Conservation (phyloP, 2,888 invertebrate genomes). For the Melinopterus prodromus region DNA sequence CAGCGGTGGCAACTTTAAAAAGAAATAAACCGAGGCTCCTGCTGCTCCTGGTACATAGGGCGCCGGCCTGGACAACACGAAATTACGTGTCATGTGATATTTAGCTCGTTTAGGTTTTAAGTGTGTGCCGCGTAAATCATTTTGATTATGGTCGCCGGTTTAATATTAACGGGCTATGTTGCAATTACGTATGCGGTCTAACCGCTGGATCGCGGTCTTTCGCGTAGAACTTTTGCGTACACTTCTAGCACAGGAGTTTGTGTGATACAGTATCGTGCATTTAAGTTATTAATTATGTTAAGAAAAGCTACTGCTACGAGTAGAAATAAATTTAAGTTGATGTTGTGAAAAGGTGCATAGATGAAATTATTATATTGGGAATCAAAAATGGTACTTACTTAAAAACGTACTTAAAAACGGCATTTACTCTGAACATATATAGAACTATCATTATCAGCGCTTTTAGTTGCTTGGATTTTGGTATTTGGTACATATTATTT, state of each 20-base stretch:
- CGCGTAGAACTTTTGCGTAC: neutral
- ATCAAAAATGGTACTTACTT: too few relatives aligned
- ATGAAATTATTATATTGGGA: too few relatives aligned
- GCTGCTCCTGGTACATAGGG: neutral
- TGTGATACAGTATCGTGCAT: neutral
- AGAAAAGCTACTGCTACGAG: neutral
- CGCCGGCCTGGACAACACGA: neutral
- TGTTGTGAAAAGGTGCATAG: too few relatives aligned
- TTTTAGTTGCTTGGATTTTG: too few relatives aligned
- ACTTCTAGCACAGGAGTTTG: neutral
- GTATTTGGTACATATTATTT: too few relatives aligned
- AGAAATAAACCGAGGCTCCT: neutral
- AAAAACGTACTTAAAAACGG: too few relatives aligned
- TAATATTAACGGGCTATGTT: neutral
- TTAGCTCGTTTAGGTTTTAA: slow-evolving; percentile 4
- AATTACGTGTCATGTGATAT: neutral
- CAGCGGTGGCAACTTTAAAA: neutral
- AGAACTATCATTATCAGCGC: too few relatives aligned
- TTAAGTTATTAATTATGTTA: neutral
- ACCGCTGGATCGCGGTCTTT: neutral
- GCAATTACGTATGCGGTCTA: slow-evolving; percentile 4
- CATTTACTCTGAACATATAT: too few relatives aligned
- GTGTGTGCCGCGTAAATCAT: neutral
- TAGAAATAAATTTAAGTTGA: too few relatives aligned
- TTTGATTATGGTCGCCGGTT: neutral